Conservation (phyloP, 2,888 invertebrate genomes). For the Therioaphis trifolii region DNA sequence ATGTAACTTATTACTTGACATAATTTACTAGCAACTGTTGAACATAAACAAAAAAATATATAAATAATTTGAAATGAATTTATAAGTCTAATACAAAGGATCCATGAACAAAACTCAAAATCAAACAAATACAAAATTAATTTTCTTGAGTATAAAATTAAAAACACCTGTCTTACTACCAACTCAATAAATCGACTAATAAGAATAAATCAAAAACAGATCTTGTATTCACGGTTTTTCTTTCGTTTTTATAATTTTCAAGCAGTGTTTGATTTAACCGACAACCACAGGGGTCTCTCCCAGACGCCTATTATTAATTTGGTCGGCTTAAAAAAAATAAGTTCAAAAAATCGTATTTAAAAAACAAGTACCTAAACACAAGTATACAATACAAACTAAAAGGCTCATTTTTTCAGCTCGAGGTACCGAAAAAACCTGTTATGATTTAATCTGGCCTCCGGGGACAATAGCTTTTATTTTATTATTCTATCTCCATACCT, state of each 20-base stretch:
- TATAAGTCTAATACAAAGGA: too few species aligned
- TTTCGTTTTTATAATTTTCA: slow-evolving; percentile 19
- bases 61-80: too few species aligned
- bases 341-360: slow-evolving; percentile 33
- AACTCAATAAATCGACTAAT: neutral
- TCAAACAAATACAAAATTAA: neutral
- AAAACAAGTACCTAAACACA: slow-evolving; percentile 30
- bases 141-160: neutral
- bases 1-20: too few species aligned
- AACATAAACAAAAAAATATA: too few species aligned
- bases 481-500: slow-evolving; percentile 56
- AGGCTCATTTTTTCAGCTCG: slow-evolving; percentile 47
- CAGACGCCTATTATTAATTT: slow-evolving; percentile 56
- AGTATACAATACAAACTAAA: slow-evolving; percentile 54
- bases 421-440: slow-evolving; percentile 57
- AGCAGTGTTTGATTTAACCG: slow-evolving; percentile 55
- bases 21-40: too few species aligned
- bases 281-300: slow-evolving; percentile 55
- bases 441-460: slow-evolving; percentile 60
- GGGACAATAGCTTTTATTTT: slow-evolving; percentile 61
- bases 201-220: neutral
- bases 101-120: too few species aligned
- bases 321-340: slow-evolving; percentile 39
- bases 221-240: slow-evolving; percentile 10
- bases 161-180: neutral